Evolutionary conservation across 92 coral and sea anemone genomes (phyloP).

Genomic region (Epizoanthus stellaris): DNA sequence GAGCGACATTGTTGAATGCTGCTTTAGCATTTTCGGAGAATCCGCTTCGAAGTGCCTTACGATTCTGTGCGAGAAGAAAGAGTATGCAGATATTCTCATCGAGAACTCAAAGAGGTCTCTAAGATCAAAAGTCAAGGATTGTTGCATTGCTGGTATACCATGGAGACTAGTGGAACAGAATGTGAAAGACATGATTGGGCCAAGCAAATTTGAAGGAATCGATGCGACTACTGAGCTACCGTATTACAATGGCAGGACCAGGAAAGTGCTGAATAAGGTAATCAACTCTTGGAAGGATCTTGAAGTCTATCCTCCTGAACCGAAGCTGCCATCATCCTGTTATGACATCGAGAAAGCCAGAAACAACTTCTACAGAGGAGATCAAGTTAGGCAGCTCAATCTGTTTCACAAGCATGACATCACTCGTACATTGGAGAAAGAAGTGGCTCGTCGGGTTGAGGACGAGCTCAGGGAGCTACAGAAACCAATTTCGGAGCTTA

Average conservation of each 20-base stretch:
- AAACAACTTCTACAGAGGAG: conserved; percentile 69
- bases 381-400: conserved; percentile 55
- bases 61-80: conserved; percentile 11
- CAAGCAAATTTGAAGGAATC: conserved; percentile 51
- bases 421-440: conserved; percentile 39
- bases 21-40: conserved; percentile 37
- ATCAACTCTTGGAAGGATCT: conserved; percentile 69
- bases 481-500: conserved; percentile 31
- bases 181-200: conserved; percentile 65
- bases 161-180: conserved; percentile 47
- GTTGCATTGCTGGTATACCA: conserved; percentile 53
- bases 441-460: conserved; percentile 34
- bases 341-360: conserved; percentile 50
- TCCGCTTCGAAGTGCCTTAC: conserved; percentile 11
- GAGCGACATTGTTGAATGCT: conserved; percentile 32
- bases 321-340: conserved; percentile 34
- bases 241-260: conserved; percentile 40
- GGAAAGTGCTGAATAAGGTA: conserved; percentile 55
- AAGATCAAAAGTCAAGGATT: conserved; percentile 19
- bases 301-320: conserved; percentile 66
- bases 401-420: conserved; percentile 60
- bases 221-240: conserved; percentile 68
- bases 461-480: conserved; percentile 31
- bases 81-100: conserved; percentile 2
- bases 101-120: not conserved